Evolutionary conservation across 2,888 invertebrate genomes (phyloP), one percentile per base, ranked within the genome.

Genomic region (Lacanobia wlatinum): DNA sequence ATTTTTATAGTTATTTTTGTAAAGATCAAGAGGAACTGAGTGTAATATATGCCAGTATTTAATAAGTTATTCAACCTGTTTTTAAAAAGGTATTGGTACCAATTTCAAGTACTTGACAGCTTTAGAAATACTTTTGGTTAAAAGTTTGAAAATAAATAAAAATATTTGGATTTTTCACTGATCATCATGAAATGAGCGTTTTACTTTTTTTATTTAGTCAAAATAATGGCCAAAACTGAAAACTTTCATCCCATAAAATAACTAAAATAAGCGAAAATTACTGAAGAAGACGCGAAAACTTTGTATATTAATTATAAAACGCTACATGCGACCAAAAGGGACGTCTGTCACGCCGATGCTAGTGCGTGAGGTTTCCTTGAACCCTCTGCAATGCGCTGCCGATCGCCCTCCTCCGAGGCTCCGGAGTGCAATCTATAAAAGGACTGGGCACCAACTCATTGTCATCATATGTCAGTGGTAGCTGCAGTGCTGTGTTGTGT

Each of bases 401-500:
- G 81, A 69, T 78, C 94, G 90, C 95, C 95, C 94, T 93, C 90
- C 94, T 91, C 92, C 88, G 72, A 72, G 66, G 78, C 89, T 87
- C 90, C 84, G 86, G 85, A 85, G 85, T 93, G 92, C 94, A 93
- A 90, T 94, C 93, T 96, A 96, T 96, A 96, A 92, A 95, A 96
- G 95, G 92, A 94, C 93, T 92, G 87, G 87, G 83, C 89, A 90
- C 85, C 89, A 88, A 84, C 86, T 86, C 88, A 87, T 90, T 92
- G 93, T 91, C 93, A 94, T 93, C 94, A 93, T 95, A 92, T 89
- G 90, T 93, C 89, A 91, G 95, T 95, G 92, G 84, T 90, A 94
- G 92, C 92, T 92, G 94, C 90, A 92, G 95, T 95, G 94, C 88
- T 89, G 95, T 95, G 95, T 95, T 94, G 94, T 95, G 95, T 93